Conservation (phyloP, 2,797 vertebrate genomes). For the Poecilia wingei region DNA sequence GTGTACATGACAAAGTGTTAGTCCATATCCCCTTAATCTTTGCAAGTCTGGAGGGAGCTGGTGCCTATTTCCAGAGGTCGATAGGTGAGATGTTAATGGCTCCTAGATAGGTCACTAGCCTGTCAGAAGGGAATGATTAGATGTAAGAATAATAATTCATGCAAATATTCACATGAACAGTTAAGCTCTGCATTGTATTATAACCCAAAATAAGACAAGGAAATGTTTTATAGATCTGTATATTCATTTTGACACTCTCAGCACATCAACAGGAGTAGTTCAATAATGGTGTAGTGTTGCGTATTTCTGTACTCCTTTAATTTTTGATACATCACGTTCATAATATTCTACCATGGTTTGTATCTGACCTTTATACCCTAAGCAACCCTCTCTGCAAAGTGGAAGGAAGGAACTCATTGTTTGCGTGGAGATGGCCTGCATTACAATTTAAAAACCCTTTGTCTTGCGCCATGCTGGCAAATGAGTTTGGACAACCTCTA, state of each 20-base stretch:
- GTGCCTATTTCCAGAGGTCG: background rate
- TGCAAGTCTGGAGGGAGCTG: background rate
- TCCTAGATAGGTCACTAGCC: background rate
- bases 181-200: slow-evolving; percentile 33
- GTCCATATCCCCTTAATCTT: background rate
- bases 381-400: slow-evolving; percentile 57
- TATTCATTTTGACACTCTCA: slow-evolving; percentile 46
- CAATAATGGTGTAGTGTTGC: slow-evolving; percentile 66
- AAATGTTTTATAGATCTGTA: slow-evolving; percentile 23
- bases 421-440: slow-evolving; percentile 65
- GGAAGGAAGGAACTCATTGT: slow-evolving; percentile 79
- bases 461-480: slow-evolving; percentile 73
- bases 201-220: slow-evolving; percentile 22
- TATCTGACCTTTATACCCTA: slow-evolving; percentile 69
- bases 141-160: slow-evolving; percentile 32
- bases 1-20: slow-evolving; percentile 2
- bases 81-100: background rate
- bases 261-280: slow-evolving; percentile 65
- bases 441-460: slow-evolving; percentile 81
- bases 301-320: slow-evolving; percentile 62
- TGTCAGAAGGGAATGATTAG: background rate
- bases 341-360: slow-evolving; percentile 76
- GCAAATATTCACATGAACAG: slow-evolving; percentile 46
- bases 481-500: slow-evolving; percentile 82
- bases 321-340: slow-evolving; percentile 76